Evolutionary conservation across 2,888 invertebrate species (phyloP).

Genomic region (Zygogramma bicolorata): DNA sequence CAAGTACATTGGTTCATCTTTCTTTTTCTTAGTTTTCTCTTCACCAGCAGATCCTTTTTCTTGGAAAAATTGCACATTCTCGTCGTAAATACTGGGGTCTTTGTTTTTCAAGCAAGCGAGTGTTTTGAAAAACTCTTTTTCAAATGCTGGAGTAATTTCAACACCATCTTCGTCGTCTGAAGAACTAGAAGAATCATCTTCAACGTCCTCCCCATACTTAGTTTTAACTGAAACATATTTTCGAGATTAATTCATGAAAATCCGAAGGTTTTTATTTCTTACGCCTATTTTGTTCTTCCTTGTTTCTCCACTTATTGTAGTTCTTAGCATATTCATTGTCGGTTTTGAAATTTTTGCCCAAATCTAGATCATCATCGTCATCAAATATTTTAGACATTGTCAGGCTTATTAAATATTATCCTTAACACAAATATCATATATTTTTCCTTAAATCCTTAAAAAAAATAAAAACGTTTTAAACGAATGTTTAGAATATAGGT

Average conservation of each 20-base stretch:
- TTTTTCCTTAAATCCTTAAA: too few species aligned
- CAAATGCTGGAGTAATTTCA: conserved; percentile 76
- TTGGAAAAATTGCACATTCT: conserved; percentile 77
- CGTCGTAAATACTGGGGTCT: conserved; percentile 91
- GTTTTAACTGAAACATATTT: conserved; percentile 74
- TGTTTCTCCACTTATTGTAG: conserved; percentile 86
- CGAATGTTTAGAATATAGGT: too few species aligned
- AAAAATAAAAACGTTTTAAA: too few species aligned
- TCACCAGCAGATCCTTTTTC: conserved; percentile 31
- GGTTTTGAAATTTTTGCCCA: conserved; percentile 73
- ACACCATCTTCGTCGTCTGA: conserved; percentile 76
- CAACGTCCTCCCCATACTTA: conserved; percentile 75
- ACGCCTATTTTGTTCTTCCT: conserved; percentile 88
- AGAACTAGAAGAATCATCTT: conserved; percentile 67
- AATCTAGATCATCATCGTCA: conserved; percentile 68
- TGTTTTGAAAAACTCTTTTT: conserved; percentile 90
- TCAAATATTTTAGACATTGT: conserved; percentile 33
- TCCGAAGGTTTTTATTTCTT: conserved; percentile 55
- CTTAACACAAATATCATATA: too few species aligned
- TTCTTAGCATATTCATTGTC: conserved; percentile 86
- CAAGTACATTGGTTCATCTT: conserved; percentile 74
- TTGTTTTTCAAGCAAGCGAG: conserved; percentile 87
- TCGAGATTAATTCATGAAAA: neutral
- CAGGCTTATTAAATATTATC: neutral
- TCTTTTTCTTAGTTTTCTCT: conserved; percentile 60